Base-by-base conservation (phyloP, 2,113 vertebrate genomes). In the Paraplagusia blochii region DNA sequence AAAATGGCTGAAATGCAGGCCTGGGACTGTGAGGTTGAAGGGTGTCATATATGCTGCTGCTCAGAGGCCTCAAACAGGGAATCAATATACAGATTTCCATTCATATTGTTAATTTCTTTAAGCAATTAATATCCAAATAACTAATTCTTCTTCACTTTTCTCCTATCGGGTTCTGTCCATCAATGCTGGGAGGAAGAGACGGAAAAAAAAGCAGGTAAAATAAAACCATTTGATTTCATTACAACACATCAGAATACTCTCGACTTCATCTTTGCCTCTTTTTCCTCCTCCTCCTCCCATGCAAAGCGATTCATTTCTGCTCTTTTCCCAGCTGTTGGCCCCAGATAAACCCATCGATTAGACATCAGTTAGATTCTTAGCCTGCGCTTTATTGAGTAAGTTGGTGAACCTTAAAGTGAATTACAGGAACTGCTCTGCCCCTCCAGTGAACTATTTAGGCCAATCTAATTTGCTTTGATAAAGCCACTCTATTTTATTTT, bases 351-450 rank as follows among this genome's bases (percentile, higher is more conserved):
- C 61, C 53, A 86, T 88, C 72, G 86, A 88, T 85, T 79, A 79
- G 73, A 78, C 84, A 83, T 77, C 78, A 83, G 80, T 71, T 58
- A 69, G 80, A 80, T 81, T 84, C 77, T 66, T 52, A 57, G 81
- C 81, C 72, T 1, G 60, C 36, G 57, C 66, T 79, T 86, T 81
- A 85, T 84, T 85, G 84, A 86, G 82, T 85, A 79, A 83, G 77
- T 83, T 85, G 81, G 76, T 77, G 83, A 79, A 78, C 74, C 83
- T 87, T 80, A 80, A 87, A 87, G 86, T 87, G 83, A 74, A 87
- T 88, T 85, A 87, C 76, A 81, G 76, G 76, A 82, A 75, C 81
- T 81, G 74, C 79, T 77, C 78, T 60, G 74, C 56, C 79, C 79
- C 81, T 83, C 80, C 76, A 68, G 76, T 85, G 68, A 81, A 86